Conservation (phyloP, 2,888 invertebrate genomes). For the Danaus chrysippus region DNA sequence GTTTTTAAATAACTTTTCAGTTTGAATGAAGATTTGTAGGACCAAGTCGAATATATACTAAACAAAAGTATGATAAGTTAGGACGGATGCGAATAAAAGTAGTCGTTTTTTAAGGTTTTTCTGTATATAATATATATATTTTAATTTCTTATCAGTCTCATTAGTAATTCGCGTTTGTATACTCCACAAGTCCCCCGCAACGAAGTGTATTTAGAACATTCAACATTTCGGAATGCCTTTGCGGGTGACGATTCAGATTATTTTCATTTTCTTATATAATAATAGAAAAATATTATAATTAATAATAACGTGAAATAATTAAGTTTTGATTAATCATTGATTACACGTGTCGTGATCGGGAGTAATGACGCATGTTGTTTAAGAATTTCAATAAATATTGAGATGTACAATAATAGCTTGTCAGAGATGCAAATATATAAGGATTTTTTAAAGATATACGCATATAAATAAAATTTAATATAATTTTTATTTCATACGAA, state of each 20-base stretch:
- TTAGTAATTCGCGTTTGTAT: constrained; percentile 44
- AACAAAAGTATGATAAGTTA: constrained; percentile 17
- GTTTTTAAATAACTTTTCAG: background rate
- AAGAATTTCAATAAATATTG: constrained; percentile 34
- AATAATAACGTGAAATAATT: background rate
- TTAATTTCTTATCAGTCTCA: constrained; percentile 77
- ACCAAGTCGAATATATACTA: background rate
- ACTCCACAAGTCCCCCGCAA: constrained; percentile 62
- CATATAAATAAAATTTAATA: background rate
- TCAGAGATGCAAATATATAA: background rate
- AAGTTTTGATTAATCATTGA: constrained; percentile 1
- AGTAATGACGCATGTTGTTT: background rate
- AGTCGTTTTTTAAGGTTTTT: constrained; percentile 61
- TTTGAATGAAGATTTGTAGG: no score
- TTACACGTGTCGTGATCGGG: constrained; percentile 1
- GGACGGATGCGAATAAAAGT: constrained; percentile 21
- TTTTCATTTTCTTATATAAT: constrained; percentile 48
- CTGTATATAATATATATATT: constrained; percentile 76
- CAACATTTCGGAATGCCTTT: constrained; percentile 66
- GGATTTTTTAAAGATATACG: background rate
- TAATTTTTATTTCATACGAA: background rate
- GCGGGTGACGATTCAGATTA: constrained; percentile 60
- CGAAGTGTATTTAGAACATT: constrained; percentile 71
- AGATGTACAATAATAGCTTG: constrained; percentile 10
- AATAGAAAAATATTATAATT: background rate